Evolutionary conservation across 2,797 vertebrate genomes (phyloP).

Genomic region (Epinephelus coioides): DNA sequence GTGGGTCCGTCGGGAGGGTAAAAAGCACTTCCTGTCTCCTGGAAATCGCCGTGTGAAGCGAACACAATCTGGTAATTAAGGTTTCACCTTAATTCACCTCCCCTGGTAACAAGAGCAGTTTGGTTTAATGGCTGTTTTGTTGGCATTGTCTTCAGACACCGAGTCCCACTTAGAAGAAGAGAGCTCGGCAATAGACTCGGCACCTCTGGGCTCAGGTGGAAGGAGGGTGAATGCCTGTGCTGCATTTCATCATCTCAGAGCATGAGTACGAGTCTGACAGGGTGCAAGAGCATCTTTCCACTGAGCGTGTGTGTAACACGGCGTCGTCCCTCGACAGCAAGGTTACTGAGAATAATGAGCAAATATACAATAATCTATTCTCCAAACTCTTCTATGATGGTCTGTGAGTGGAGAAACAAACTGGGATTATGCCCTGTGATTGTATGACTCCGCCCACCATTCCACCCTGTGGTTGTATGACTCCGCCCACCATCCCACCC

Average conservation of each 20-base stretch:
- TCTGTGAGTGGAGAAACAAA: constrained; percentile 5
- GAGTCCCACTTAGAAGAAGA: constrained; percentile 32
- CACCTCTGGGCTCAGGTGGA: constrained; percentile 23
- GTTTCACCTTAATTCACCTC: constrained; percentile 46
- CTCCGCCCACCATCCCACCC: too few relatives aligned
- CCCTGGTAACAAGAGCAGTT: constrained; percentile 37
- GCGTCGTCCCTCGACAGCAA: background rate
- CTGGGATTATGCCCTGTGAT: background rate
- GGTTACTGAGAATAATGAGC: background rate
- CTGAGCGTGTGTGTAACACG: background rate
- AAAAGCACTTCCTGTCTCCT: constrained; percentile 26
- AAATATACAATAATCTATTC: too few relatives aligned
- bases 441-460: too few relatives aligned
- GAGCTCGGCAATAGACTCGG: constrained; percentile 4
- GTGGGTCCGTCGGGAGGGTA: background rate
- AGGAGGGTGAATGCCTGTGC: background rate
- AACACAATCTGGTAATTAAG: constrained; percentile 52
- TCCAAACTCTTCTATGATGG: too few relatives aligned
- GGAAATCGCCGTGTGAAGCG: constrained; percentile 31
- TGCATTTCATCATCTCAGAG: constrained; percentile 2
- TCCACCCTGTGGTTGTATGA: too few relatives aligned
- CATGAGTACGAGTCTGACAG: constrained; percentile 9
- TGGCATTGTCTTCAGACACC: constrained; percentile 9
- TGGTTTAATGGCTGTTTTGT: constrained; percentile 49
- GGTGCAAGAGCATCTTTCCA: background rate